phyloP scores from a whole-genome alignment of 2,797 vertebrate genomes.

The Rhinophrynus dorsalis region DNA sequence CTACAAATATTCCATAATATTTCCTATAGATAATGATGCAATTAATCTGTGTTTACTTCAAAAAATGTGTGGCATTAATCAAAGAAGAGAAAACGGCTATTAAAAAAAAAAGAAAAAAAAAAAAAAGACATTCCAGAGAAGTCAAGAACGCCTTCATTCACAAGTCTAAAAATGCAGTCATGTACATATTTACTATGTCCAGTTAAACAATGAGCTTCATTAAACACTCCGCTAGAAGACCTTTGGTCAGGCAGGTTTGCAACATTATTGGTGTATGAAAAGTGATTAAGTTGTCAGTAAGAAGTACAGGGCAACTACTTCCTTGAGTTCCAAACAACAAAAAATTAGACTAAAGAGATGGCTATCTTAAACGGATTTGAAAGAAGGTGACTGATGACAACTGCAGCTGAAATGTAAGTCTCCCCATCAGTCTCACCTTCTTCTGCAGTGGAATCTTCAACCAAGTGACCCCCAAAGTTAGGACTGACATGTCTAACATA shows the following conservation, averaged over 20 bases:
- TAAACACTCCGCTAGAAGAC: no score
- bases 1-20: no score
- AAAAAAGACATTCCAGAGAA: no score
- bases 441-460: no score
- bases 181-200: background rate
- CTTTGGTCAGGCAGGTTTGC: no score
- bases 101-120: background rate
- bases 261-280: background rate
- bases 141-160: background rate
- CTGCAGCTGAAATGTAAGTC: no score
- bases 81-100: no score
- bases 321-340: background rate
- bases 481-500: no score
- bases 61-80: background rate
- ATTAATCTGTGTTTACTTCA: no score
- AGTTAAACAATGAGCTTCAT: background rate
- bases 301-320: background rate
- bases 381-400: background rate
- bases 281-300: background rate
- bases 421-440: no score
- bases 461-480: no score
- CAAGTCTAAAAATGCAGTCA: background rate
- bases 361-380: background rate
- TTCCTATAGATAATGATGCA: no score
- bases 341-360: background rate